Percentiles rank a stretch among this genome's conserved stretches.
These are phyloP conservation scores for Zelostemma sp. DNA, from an alignment of 1,140 invertebrate species.

Conservation along the genomic window DNA sequence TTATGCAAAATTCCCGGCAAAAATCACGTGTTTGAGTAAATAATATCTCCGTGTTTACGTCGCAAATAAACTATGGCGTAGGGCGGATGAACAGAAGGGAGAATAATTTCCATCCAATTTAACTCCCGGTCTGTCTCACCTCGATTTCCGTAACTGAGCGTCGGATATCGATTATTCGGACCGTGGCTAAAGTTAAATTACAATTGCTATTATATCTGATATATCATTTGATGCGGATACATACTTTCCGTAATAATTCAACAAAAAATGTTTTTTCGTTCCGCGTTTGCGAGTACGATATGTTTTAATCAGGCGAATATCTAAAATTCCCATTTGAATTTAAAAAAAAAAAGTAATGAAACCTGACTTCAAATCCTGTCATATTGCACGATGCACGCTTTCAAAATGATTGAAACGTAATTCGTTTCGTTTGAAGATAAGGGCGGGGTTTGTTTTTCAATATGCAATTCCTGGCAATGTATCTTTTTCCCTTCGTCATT, in stretches of 20 bases:
- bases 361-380: neutral
- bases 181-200: conserved; percentile 58
- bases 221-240: conserved; percentile 27
- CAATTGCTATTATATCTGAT: conserved; percentile 51
- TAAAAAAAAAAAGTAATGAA: neutral
- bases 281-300: neutral
- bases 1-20: neutral
- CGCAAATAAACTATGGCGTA: conserved; percentile 7
- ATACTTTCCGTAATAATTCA: neutral
- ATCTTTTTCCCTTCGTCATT: conserved; percentile 37
- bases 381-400: neutral
- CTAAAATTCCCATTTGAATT: neutral
- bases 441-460: conserved; percentile 27
- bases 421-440: too few relatives aligned
- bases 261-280: neutral
- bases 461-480: conserved; percentile 45
- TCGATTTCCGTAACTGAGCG: conserved; percentile 56
- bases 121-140: conserved; percentile 56
- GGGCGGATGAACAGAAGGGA: conserved; percentile 19
- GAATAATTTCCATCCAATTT: conserved; percentile 66
- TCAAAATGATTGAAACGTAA: too few relatives aligned
- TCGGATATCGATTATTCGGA: conserved; percentile 63
- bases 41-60: conserved; percentile 14
- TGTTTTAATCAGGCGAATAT: neutral
- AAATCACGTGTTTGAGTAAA: neutral